Conservation (phyloP, 2,888 invertebrate genomes). For the Noctua janthe region DNA sequence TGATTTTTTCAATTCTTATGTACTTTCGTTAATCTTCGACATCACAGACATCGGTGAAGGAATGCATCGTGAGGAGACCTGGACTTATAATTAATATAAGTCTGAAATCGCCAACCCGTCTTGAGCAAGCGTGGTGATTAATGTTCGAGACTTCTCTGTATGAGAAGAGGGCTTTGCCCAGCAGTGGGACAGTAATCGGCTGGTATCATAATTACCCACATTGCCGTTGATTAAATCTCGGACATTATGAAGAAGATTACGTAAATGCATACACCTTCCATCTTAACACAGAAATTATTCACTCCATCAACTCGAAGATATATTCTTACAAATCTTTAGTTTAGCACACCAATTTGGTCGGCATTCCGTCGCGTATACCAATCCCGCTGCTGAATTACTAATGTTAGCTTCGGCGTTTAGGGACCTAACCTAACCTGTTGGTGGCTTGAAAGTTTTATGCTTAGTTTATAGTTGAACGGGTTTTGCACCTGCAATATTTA, state of each 20-base stretch:
- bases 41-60: too few species aligned
- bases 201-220: too few species aligned
- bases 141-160: too few species aligned
- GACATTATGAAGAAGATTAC: constrained; percentile 1
- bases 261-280: background rate
- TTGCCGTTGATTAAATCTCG: constrained; percentile 7
- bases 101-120: too few species aligned
- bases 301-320: constrained; percentile 17
- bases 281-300: constrained; percentile 25
- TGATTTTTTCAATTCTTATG: too few species aligned
- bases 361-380: constrained; percentile 45
- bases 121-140: too few species aligned
- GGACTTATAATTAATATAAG: too few species aligned
- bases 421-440: constrained; percentile 56
- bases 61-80: too few species aligned
- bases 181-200: too few species aligned
- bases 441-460: constrained; percentile 39
- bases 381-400: constrained; percentile 54
- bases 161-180: too few species aligned
- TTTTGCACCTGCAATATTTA: constrained; percentile 20
- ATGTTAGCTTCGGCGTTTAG: constrained; percentile 44
- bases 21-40: too few species aligned
- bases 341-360: constrained; percentile 48
- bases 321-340: constrained; percentile 46
- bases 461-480: constrained; percentile 30